Evolutionary conservation across 2,113 vertebrate species (phyloP).

Genomic region (Serilophus lunatus): DNA sequence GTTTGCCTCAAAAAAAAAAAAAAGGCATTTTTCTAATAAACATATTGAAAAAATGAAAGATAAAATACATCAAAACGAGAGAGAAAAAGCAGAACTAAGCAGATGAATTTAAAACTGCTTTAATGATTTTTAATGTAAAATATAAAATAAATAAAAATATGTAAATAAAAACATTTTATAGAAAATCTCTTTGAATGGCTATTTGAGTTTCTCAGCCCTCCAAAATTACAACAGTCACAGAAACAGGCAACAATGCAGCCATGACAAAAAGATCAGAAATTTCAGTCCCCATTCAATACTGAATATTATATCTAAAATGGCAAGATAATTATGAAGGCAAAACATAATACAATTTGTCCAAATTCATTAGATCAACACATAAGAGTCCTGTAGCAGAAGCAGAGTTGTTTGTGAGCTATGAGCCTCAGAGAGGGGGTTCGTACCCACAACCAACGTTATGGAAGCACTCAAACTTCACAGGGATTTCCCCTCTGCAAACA

Average conservation of each 20-base stretch:
- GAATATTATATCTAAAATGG: not conserved
- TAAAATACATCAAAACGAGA: not conserved
- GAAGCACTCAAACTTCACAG: not conserved
- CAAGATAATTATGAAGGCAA: not conserved
- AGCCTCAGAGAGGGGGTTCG: accelerated
- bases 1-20: not conserved
- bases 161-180: not conserved
- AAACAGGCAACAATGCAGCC: accelerated
- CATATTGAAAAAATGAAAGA: not conserved
- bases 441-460: not conserved
- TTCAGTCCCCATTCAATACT: not conserved
- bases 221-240: accelerated
- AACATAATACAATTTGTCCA: not conserved
- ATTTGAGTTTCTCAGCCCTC: not conserved
- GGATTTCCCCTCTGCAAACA: not conserved
- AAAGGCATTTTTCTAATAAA: not conserved
- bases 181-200: not conserved
- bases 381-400: not conserved
- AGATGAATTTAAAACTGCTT: not conserved
- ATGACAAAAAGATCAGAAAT: not conserved
- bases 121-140: not conserved
- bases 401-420: accelerated
- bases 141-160: not conserved
- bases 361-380: not conserved
- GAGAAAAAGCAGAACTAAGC: not conserved